phyloP scores from a whole-genome alignment of 2,797 vertebrate genomes.

The Chelidonichthys spinosus region DNA sequence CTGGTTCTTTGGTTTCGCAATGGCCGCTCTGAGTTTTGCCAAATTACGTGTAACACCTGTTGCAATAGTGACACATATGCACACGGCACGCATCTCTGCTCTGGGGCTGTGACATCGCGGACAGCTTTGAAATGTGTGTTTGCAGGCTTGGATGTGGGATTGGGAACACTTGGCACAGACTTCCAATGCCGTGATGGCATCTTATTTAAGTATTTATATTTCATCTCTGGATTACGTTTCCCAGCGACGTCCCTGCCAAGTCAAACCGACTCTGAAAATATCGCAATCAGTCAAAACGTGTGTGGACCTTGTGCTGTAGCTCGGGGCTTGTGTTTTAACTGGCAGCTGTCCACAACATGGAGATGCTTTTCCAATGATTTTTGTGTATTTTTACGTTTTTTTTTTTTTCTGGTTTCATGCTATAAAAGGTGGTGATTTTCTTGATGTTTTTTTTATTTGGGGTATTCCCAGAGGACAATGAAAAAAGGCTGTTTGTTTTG shows the following conservation, averaged over 20 bases:
- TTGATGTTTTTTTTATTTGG: background rate
- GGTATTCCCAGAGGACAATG: background rate
- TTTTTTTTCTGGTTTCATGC: background rate
- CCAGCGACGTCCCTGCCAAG: slow-evolving; percentile 40
- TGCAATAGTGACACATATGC: background rate
- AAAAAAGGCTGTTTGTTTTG: background rate
- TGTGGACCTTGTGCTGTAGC: background rate
- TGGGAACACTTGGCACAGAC: background rate
- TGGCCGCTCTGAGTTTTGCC: background rate
- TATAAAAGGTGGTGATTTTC: background rate
- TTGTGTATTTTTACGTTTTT: too few relatives aligned
- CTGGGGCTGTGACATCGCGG: background rate
- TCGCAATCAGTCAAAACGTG: slow-evolving; percentile 26
- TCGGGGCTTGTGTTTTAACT: slow-evolving; percentile 15
- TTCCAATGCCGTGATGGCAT: slow-evolving; percentile 13
- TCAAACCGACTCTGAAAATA: slow-evolving; percentile 47
- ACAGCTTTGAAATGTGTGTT: background rate
- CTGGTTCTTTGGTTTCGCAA: slow-evolving; percentile 17
- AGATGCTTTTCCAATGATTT: background rate
- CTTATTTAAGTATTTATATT: slow-evolving; percentile 47
- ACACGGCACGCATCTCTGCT: background rate
- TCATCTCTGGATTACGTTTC: slow-evolving; percentile 25
- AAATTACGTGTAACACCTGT: background rate
- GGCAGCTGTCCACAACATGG: background rate
- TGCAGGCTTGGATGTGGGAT: background rate